Percentiles rank a stretch among this genome's conserved stretches.
These are phyloP conservation scores for Omphaloscelis lunosa DNA, from an alignment of 2,888 invertebrate species.

Conservation along the genomic window DNA sequence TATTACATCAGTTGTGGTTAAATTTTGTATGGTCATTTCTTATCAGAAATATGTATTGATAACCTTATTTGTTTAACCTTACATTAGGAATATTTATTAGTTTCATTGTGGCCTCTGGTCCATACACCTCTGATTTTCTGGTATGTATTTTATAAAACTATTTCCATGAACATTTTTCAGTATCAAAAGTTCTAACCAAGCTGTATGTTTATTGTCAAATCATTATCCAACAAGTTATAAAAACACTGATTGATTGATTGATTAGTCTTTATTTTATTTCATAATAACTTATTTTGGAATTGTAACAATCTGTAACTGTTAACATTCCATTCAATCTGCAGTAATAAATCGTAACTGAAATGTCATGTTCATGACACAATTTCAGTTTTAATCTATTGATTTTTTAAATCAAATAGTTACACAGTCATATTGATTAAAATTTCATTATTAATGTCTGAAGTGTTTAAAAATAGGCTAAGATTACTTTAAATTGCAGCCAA, in stretches of 20 bases:
- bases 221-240: conserved; percentile 36
- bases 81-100: conserved; percentile 41
- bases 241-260: conserved; percentile 31
- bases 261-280: conserved; percentile 5
- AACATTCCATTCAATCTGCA: not conserved
- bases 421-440: conserved; percentile 37
- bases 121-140: conserved; percentile 35
- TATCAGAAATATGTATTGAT: conserved; percentile 60
- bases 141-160: conserved; percentile 43
- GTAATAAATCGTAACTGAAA: not conserved
- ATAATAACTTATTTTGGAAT: not conserved
- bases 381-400: not conserved
- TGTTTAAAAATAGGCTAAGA: conserved; percentile 7
- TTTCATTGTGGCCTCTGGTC: conserved; percentile 27
- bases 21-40: conserved; percentile 52
- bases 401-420: conserved; percentile 6
- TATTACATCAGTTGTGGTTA: conserved; percentile 51
- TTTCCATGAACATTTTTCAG: not conserved
- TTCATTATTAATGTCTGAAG: not conserved
- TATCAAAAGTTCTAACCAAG: conserved; percentile 12
- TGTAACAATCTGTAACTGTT: not conserved
- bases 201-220: conserved; percentile 29
- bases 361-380: not conserved
- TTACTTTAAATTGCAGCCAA: conserved; percentile 3
- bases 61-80: conserved; percentile 64